These are phyloP conservation scores for Doris montereyensis DNA, from an alignment of 2,888 invertebrate species.

Conservation along the genomic window DNA sequence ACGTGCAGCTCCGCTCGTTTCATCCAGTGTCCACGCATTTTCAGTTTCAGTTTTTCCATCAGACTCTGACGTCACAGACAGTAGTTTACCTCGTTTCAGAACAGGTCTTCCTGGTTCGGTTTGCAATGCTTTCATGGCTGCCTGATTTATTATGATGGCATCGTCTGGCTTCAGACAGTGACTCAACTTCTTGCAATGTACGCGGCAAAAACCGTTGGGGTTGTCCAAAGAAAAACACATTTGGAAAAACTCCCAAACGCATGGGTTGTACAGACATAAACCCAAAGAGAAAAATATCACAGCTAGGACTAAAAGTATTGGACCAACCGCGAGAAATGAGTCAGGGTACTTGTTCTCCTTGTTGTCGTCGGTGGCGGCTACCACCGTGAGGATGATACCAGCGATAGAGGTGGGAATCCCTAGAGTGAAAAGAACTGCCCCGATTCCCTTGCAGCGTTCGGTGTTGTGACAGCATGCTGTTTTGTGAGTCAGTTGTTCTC, in stretches of 20 bases:
- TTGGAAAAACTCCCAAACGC: not conserved
- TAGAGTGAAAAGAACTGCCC: constrained; percentile 29
- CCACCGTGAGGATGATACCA: constrained; percentile 36
- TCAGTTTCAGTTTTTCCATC: not conserved
- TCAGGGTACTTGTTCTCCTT: constrained; percentile 25
- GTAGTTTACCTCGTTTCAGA: not conserved
- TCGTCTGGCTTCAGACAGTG: constrained; percentile 29
- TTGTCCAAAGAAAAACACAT: constrained; percentile 28
- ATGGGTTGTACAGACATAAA: constrained; percentile 10
- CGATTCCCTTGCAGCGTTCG: constrained; percentile 28
- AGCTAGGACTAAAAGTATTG: constrained; percentile 27
- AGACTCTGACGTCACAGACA: not conserved
- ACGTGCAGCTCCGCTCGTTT: not conserved
- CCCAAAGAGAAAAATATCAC: constrained; percentile 24
- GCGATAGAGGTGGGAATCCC: constrained; percentile 34
- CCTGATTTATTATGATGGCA: not conserved
- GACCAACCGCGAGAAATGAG: constrained; percentile 23
- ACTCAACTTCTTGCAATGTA: constrained; percentile 20
- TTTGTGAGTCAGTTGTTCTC: not conserved
- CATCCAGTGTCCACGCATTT: not conserved
- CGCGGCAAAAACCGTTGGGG: constrained; percentile 32
- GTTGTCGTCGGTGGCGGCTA: constrained; percentile 25
- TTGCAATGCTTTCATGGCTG: constrained; percentile 32
- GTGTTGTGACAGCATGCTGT: constrained; percentile 18
- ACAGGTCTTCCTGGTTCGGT: constrained; percentile 32